phyloP scores from a whole-genome alignment of 1,140 invertebrate species.

The Eubasilissa regina region DNA sequence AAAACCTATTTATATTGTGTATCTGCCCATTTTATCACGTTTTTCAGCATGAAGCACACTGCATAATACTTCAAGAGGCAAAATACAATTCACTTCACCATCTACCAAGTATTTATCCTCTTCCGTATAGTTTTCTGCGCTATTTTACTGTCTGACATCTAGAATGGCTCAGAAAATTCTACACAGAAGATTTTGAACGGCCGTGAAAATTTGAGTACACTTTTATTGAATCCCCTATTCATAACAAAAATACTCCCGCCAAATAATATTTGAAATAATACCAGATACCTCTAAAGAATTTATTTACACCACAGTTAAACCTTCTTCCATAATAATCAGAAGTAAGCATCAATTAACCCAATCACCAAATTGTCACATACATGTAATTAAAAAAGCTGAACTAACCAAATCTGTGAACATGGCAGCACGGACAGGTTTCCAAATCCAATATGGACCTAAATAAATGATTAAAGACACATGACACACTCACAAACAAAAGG shows the following conservation, averaged over 20 bases:
- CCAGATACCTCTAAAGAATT: constrained; percentile 2
- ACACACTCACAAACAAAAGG: constrained; percentile 57
- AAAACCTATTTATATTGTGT: no score
- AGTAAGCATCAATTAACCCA: constrained; percentile 4
- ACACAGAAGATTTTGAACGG: no score
- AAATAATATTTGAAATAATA: neutral
- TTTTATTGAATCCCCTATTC: no score
- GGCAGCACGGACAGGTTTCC: constrained; percentile 48
- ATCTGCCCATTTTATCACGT: no score
- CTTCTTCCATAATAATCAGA: neutral
- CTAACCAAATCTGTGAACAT: constrained; percentile 48
- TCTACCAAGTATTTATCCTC: no score
- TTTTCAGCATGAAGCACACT: no score
- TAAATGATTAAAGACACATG: constrained; percentile 54
- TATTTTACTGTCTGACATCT: no score
- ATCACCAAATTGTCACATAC: constrained; percentile 41
- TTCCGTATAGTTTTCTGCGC: no score
- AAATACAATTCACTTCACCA: no score
- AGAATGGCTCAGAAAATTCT: no score
- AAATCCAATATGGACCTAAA: constrained; percentile 47
- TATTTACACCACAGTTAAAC: constrained; percentile 3
- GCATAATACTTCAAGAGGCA: no score
- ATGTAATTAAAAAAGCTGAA: constrained; percentile 50
- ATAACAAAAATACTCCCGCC: neutral
- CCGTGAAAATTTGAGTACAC: no score